Base-by-base conservation (phyloP, 2,113 vertebrate species). In the Rutilus rutilus region DNA sequence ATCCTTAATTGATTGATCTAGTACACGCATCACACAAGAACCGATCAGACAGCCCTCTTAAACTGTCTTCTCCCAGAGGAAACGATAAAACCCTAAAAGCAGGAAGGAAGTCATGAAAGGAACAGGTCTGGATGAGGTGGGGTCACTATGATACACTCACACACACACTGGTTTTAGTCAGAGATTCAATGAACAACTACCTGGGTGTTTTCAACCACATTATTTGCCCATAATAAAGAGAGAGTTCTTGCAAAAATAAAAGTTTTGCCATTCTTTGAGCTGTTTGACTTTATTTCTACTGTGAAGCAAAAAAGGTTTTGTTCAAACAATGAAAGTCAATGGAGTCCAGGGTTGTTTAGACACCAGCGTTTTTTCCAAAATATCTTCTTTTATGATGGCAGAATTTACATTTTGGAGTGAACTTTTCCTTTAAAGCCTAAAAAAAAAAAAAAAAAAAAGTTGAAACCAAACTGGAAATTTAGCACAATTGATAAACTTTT, bases 41-140 rank as follows among this genome's bases (percentile, higher is more conserved):
- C 27, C n/a, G 19, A 78, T 67, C 30, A 36, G 69, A 50, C 76
- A 36, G 78, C 25, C 27, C 76, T 82, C 54, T 67, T 62, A 84
- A 83, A 81, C 23, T 42, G 65, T 80, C 82, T 62, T 50, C 75
- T 67, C 30, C 76, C 67, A 64, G 83, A 86, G 83, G 83, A 90
- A 87, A 86, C 52, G 79, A 84, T 90, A 88, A 88, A 82, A 74
- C 57, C 23, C 76, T 78, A 33, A 78, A 27, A 82, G 75, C 85
- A 88, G 87, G 89, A 90, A 87, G 83, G 78, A 85, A 88, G 87
- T 76, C 59, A 71, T 88, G 86, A 87, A 89, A 90, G 50, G 33
- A 62, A 39, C 36, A 45, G 84, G 86, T 84, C 80, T 81, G 81
- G 80, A 59, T 87, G 39, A 78, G 60, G 78, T 71, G 80, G 47